A percentile compares a stretch with the other conserved stretches of the same genome.
Conservation (phyloP, 2,888 invertebrate genomes). For the Drosophila subquinaria region DNA sequence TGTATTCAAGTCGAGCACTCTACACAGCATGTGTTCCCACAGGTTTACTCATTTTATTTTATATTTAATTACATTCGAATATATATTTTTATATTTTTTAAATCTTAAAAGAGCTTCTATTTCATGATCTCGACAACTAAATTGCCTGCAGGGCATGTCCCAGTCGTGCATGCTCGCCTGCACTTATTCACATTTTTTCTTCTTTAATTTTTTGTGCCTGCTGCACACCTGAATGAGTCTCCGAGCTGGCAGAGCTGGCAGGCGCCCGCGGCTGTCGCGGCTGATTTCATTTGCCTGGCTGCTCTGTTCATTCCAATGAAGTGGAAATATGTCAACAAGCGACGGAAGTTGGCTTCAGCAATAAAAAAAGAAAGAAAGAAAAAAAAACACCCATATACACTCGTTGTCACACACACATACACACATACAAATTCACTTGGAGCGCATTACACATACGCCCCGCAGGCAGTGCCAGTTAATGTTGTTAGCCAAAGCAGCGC, state of each 20-base stretch:
- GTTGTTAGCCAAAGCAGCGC: slow-evolving; percentile 56
- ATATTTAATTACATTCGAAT: no score
- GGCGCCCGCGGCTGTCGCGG: slow-evolving; percentile 59
- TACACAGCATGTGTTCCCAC: background rate
- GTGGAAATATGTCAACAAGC: slow-evolving; percentile 82
- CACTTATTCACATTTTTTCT: background rate
- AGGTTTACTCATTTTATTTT: background rate
- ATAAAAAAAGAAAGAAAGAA: slow-evolving; percentile 26
- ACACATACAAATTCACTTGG: slow-evolving; percentile 13
- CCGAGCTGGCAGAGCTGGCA: slow-evolving; percentile 29
- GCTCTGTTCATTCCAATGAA: slow-evolving; percentile 72
- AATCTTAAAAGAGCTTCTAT: no score
- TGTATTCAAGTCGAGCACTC: no score
- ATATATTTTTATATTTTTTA: no score
- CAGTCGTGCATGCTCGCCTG: background rate
- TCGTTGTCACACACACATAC: slow-evolving; percentile 26
- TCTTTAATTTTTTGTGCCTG: slow-evolving; percentile 4
- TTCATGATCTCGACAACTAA: background rate
- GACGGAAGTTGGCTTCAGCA: slow-evolving; percentile 74
- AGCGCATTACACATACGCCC: slow-evolving; percentile 63
- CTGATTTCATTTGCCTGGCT: slow-evolving; percentile 69
- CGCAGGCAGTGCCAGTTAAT: slow-evolving; percentile 72
- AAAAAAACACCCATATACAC: slow-evolving; percentile 19
- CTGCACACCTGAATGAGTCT: slow-evolving; percentile 65
- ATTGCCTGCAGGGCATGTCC: background rate